Percentiles rank a stretch among this genome's conserved stretches.
phyloP scores from a whole-genome alignment of 2,888 invertebrate genomes.

The Drosophila colorata region DNA sequence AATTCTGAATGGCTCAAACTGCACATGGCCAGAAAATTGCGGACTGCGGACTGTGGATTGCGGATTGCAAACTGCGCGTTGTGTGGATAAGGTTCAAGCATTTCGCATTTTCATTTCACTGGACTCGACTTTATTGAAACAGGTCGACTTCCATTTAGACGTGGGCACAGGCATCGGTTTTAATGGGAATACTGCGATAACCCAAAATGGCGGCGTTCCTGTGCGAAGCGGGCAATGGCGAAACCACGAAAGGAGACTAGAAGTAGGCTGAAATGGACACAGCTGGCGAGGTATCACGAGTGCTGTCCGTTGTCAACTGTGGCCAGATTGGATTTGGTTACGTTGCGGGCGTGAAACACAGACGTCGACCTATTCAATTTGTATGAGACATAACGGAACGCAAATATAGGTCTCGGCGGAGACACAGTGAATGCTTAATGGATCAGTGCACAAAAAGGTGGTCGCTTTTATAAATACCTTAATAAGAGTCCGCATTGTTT shows the following conservation, averaged over 20 bases:
- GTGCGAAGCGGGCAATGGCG: slow-evolving; percentile 22
- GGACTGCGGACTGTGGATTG: slow-evolving; percentile 17
- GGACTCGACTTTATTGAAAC: slow-evolving; percentile 45
- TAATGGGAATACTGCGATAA: slow-evolving; percentile 31
- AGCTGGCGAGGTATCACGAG: neutral
- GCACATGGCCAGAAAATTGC: slow-evolving; percentile 21
- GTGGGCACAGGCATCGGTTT: slow-evolving; percentile 27
- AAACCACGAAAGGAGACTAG: slow-evolving; percentile 26
- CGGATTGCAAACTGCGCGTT: slow-evolving; percentile 19
- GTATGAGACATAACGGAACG: neutral
- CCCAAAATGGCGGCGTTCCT: slow-evolving; percentile 15
- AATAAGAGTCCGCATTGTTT: too few relatives aligned
- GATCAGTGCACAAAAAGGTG: slow-evolving; percentile 2
- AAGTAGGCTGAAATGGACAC: slow-evolving; percentile 17
- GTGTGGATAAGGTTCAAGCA: slow-evolving; percentile 48
- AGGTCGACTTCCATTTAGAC: slow-evolving; percentile 30
- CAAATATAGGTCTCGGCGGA: neutral
- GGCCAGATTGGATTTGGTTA: slow-evolving; percentile 11
- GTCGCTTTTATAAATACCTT: neutral
- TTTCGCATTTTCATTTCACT: slow-evolving; percentile 56
- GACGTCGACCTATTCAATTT: neutral
- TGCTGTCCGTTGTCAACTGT: slow-evolving; percentile 18
- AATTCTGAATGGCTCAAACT: slow-evolving; percentile 27
- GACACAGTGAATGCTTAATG: neutral
- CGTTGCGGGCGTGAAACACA: neutral